Evolutionary conservation across 1,140 invertebrate species (phyloP).

Genomic region (Vollenhovia emeryi): DNA sequence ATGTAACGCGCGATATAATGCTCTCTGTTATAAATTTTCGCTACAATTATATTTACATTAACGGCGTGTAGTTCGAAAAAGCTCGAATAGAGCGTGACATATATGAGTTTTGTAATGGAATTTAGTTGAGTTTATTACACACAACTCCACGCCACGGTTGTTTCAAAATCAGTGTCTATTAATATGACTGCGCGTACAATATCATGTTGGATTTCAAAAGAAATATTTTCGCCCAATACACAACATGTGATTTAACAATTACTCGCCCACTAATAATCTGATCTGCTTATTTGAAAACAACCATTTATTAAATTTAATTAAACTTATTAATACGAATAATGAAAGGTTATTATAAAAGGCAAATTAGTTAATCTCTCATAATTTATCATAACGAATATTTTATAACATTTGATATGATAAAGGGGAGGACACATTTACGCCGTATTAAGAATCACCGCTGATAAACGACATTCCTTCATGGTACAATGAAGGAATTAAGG

Average conservation of each 20-base stretch:
- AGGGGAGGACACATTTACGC: neutral
- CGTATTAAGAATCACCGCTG: neutral
- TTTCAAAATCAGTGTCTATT: slow-evolving; percentile 44
- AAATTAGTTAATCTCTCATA: slow-evolving; percentile 7
- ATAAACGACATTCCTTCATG: neutral
- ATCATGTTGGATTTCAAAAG: slow-evolving; percentile 33
- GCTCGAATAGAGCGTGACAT: slow-evolving; percentile 27
- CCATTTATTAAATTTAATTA: slow-evolving; percentile 40
- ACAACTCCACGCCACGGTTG: neutral
- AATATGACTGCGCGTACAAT: slow-evolving; percentile 24
- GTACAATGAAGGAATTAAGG: neutral
- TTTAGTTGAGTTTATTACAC: slow-evolving; percentile 45
- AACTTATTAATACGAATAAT: slow-evolving; percentile 20
- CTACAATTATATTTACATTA: slow-evolving; percentile 36
- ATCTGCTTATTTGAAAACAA: slow-evolving; percentile 38
- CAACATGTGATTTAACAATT: slow-evolving; percentile 49
- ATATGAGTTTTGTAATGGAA: slow-evolving; percentile 39
- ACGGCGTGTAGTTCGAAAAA: slow-evolving; percentile 28
- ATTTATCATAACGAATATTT: slow-evolving; percentile 8
- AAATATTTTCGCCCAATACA: slow-evolving; percentile 35
- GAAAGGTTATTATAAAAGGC: neutral
- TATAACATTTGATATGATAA: neutral
- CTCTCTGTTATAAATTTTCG: slow-evolving; percentile 20
- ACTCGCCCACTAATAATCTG: slow-evolving; percentile 19
- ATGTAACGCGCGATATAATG: slow-evolving; percentile 22